These are phyloP conservation scores for Xerus inauris DNA, from an alignment of 2,113 vertebrate species.

Conservation along the genomic window DNA sequence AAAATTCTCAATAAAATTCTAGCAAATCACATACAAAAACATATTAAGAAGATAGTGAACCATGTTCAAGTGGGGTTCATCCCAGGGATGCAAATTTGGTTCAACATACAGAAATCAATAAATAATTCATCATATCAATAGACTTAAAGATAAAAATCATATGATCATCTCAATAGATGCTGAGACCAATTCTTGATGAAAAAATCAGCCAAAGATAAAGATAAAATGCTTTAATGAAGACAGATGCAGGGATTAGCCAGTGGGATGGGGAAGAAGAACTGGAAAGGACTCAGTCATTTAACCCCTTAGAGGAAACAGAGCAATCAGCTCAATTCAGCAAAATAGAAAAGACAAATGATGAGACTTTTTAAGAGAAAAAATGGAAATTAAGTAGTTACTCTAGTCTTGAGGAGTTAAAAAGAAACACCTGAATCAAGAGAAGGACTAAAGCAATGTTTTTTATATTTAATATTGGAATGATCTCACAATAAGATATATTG, in stretches of 20 bases:
- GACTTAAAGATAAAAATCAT: too few relatives aligned
- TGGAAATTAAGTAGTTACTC: neutral
- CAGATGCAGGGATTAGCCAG: neutral
- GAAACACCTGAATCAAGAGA: neutral
- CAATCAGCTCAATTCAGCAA: neutral
- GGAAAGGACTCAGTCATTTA: neutral
- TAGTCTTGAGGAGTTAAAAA: neutral
- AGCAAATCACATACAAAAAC: too few relatives aligned
- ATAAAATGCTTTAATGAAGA: neutral
- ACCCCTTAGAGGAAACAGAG: neutral
- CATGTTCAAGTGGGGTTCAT: too few relatives aligned
- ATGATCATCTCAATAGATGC: too few relatives aligned
- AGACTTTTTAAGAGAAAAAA: neutral
- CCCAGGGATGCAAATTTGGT: too few relatives aligned
- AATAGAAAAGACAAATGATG: neutral
- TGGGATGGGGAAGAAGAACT: neutral
- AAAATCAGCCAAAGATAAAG: neutral
- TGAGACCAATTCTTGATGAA: neutral
- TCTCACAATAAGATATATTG: neutral
- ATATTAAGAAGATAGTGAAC: too few relatives aligned
- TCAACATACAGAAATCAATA: too few relatives aligned
- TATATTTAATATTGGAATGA: neutral
- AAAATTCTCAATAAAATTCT: too few relatives aligned
- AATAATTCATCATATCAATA: too few relatives aligned
- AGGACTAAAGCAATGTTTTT: neutral